Evolutionary conservation across 2,797 vertebrate genomes (phyloP), one percentile per base, ranked within the genome.

Genomic region (Anguilla obscura): DNA sequence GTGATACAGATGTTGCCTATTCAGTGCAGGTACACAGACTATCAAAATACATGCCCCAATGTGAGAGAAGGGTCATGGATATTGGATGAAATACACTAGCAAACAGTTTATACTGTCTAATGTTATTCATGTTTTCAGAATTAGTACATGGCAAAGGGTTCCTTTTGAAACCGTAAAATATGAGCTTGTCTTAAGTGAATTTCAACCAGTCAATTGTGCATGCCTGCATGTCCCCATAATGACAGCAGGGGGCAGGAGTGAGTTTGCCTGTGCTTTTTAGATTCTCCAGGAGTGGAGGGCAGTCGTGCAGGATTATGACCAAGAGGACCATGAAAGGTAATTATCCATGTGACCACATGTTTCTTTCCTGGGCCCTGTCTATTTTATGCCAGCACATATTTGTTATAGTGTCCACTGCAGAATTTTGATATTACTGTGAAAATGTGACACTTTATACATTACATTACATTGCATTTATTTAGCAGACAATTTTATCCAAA

Each of bases 1-100:
- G 96, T 88, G 94, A 95, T 89, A 93, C 94, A 18, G 95, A 96
- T 83, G 85, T 90, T 56, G 92, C 90, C 0, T 96, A 94, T 93
- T 95, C 94, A 63, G 89, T 92, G 86, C 89, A 94, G 95, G 96
- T 96, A 76, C 14, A 84, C 9, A 86, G 45, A 58, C 40, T 16
- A 79, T 45, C 36, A 18, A 30, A 74, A 14, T 12, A 33, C 9
- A 14, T 30, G 27, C 69, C 10, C 8, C 27, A 74, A 3, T 14
- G 69, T 74, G 69, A 30, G n/a, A 36, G 27, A 74, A 33, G 69
- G 69, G n/a, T 74, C 69, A 74, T 3, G 2, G 69, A 74, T 36
- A 30, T 27, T 27, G 24, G 0, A 24, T 27, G 63, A n/a, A 69
- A 69, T 14, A 63, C 24, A 27, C 27, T 27, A n/a, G n/a, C 24